Conservation (phyloP, 2,888 invertebrate species). For the Trichopoda pennipes region DNA sequence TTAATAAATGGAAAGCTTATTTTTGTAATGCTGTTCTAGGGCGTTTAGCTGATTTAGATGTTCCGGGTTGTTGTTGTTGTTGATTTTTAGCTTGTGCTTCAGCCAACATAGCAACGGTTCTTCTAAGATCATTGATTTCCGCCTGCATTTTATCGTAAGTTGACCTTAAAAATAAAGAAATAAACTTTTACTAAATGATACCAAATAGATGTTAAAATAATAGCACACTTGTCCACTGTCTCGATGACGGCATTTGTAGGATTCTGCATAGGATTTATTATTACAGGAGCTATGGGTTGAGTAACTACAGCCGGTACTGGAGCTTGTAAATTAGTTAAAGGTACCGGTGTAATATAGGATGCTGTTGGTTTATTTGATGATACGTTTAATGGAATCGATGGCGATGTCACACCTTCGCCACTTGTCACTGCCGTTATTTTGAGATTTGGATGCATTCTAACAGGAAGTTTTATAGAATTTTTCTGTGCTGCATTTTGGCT, state of each 20-base stretch:
- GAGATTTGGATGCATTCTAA: slow-evolving; percentile 73
- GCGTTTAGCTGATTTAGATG: slow-evolving; percentile 40
- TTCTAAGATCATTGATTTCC: slow-evolving; percentile 74
- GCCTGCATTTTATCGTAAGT: slow-evolving; percentile 74
- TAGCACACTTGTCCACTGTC: slow-evolving; percentile 60
- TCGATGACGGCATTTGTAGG: slow-evolving; percentile 22
- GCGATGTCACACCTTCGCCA: slow-evolving; percentile 64
- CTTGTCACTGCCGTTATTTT: slow-evolving; percentile 73
- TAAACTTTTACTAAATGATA: background rate
- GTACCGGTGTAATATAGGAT: slow-evolving; percentile 69
- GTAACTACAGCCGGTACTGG: slow-evolving; percentile 3
- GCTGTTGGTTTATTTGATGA: slow-evolving; percentile 3
- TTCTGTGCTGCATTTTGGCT: slow-evolving; percentile 40
- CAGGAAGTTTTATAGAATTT: slow-evolving; percentile 68
- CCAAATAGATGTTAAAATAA: background rate
- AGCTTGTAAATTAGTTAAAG: slow-evolving; percentile 66
- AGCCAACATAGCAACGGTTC: slow-evolving; percentile 74
- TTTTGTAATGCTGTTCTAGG: slow-evolving; percentile 20
- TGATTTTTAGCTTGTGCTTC: slow-evolving; percentile 70
- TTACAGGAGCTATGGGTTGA: background rate
- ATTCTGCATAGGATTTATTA: slow-evolving; percentile 3
- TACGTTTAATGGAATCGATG: slow-evolving; percentile 32
- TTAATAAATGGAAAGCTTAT: slow-evolving; percentile 2
- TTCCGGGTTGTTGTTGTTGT: slow-evolving; percentile 47
- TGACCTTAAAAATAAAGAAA: slow-evolving; percentile 38